Evolutionary conservation across 2,113 vertebrate species (phyloP), one percentile per base, ranked within the genome.

Genomic region (Chaenogobius annularis): DNA sequence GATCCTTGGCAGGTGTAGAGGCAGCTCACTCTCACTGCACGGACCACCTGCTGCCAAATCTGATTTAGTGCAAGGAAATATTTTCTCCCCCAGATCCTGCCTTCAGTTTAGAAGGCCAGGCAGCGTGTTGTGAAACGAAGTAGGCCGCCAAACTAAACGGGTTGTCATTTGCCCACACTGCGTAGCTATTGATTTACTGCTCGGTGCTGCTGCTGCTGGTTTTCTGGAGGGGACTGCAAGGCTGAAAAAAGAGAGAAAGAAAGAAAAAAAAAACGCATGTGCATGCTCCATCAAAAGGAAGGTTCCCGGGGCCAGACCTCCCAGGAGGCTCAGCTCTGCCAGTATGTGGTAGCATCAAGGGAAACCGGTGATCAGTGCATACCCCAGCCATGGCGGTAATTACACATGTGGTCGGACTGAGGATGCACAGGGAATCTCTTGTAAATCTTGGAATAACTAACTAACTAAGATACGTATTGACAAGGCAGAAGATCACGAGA

Each of bases 121-220:
- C 89, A 84, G 79, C 91, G 90, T 91, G 91, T 91, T 89, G 91
- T 90, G 90, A 92, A 91, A 91, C 75, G 85, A 93, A 94, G 87
- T 88, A 91, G 91, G 85, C 91, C 86, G 83, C 84, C 90, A 91
- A 93, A 91, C 91, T 92, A 92, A 92, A 93, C 86, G 84, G 91
- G 85, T 89, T 93, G 91, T 93, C 90, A 92, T 91, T 93, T 92
- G 85, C 88, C 92, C 91, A 92, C 90, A 83, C 84, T 73, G 89
- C 81, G 77, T 88, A 84, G 81, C 83, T 88, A 93, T 93, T 93
- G 92, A 93, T 94, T 93, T 93, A 92, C 88, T 92, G 91, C 84
- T 87, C 80, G 83, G 83, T 84, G 84, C 86, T 83, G 55, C 55
- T 56, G 80, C 77, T 58, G 80, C 77, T 89, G 79, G 81, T 86